A percentile compares a stretch with the other conserved stretches of the same genome.
phyloP scores from a whole-genome alignment of 2,888 invertebrate species.

The Protula sp. region DNA sequence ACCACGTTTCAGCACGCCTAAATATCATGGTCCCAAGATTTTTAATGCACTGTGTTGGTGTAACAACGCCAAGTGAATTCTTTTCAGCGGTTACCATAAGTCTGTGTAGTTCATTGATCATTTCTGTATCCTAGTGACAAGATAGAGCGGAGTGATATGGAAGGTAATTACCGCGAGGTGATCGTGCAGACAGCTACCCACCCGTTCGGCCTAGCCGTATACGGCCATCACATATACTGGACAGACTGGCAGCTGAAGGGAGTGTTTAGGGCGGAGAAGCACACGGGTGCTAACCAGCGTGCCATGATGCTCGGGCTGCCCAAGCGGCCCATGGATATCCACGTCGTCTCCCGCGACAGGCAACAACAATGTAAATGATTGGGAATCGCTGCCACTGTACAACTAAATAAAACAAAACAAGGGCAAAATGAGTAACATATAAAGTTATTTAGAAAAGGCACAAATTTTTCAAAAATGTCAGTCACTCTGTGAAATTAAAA shows the following conservation, averaged over 20 bases:
- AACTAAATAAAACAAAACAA: background rate
- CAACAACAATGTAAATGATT: conserved; percentile 20
- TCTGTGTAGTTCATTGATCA: too few species aligned
- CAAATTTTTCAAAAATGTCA: too few species aligned
- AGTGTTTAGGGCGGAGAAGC: conserved; percentile 93
- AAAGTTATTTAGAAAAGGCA: too few species aligned
- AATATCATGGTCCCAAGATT: too few species aligned
- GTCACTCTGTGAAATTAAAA: too few species aligned
- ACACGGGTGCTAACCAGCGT: conserved; percentile 89
- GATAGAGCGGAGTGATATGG: conserved; percentile 84
- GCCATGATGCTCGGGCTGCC: conserved; percentile 90
- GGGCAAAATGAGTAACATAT: background rate
- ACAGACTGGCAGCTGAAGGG: conserved; percentile 80
- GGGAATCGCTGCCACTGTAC: background rate
- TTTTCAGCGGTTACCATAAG: too few species aligned
- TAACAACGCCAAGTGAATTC: too few species aligned
- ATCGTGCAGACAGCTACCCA: conserved; percentile 75
- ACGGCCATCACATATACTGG: conserved; percentile 89
- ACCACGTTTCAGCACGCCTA: too few species aligned
- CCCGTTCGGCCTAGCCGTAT: conserved; percentile 90
- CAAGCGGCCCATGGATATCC: conserved; percentile 87
- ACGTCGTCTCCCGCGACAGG: conserved; percentile 66
- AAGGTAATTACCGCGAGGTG: conserved; percentile 76
- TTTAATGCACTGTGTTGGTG: too few species aligned
- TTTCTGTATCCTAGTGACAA: conserved; percentile 75